phyloP scores from a whole-genome alignment of 2,797 vertebrate species.

The Eulemur coronatus region DNA sequence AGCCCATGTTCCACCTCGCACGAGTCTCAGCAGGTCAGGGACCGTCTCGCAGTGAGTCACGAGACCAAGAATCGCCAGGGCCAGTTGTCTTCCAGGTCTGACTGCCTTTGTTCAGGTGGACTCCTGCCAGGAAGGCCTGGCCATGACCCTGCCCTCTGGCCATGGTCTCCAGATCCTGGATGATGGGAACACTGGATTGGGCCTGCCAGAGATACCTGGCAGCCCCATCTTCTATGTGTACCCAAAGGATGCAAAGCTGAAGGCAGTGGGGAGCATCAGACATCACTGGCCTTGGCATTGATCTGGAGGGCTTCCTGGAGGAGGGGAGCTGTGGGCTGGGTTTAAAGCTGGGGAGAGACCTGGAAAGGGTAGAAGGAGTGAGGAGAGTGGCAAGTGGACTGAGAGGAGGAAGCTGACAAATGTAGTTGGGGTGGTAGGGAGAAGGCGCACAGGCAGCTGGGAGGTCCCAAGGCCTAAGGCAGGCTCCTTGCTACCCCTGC shows the following conservation, averaged over 20 bases:
- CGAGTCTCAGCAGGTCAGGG: neutral
- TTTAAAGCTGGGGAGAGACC: neutral
- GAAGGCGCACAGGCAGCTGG: neutral
- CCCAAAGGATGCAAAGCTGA: neutral
- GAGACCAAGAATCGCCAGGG: neutral
- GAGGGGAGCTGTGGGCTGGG: neutral
- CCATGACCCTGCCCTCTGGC: neutral
- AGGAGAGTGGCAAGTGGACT: neutral
- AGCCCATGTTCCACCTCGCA: neutral
- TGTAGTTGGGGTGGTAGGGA: neutral
- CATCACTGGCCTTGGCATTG: neutral
- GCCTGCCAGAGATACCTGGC: neutral
- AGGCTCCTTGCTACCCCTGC: neutral
- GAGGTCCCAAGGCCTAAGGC: neutral
- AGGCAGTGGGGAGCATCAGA: neutral
- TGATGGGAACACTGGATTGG: neutral
- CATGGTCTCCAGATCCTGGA: neutral
- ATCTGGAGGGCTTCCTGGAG: neutral
- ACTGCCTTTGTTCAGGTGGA: neutral
- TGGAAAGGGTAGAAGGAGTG: neutral
- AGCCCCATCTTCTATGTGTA: neutral
- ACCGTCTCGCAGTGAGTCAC: neutral
- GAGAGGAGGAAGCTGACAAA: neutral
- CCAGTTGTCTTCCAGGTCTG: neutral
- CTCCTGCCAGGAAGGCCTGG: neutral